phyloP scores from a whole-genome alignment of 2,113 vertebrate genomes.

The Pachypanchax playfairii region DNA sequence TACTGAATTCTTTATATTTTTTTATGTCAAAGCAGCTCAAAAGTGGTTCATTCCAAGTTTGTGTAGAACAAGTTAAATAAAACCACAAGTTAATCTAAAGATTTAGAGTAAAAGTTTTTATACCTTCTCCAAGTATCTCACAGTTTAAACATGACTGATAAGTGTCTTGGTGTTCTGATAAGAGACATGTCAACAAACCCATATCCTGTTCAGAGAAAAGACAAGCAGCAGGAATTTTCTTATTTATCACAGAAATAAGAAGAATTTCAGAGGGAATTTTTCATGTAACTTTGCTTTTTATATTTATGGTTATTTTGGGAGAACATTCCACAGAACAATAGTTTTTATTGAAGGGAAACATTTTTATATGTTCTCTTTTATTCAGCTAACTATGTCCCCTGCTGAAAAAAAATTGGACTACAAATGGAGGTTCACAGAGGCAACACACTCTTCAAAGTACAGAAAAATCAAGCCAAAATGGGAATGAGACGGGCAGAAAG shows the following conservation, averaged over 20 bases:
- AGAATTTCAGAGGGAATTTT: neutral
- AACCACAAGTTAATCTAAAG: too few species aligned
- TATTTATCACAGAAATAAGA: constrained; percentile 3
- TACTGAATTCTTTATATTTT: too few species aligned
- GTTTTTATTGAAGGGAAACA: neutral
- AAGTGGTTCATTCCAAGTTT: too few species aligned
- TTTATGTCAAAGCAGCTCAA: too few species aligned
- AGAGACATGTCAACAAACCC: constrained; percentile 1
- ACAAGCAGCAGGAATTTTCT: neutral
- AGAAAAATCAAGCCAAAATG: neutral
- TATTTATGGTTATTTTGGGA: neutral
- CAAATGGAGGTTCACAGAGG: too few species aligned
- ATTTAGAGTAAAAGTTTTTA: neutral
- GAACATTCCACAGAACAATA: neutral
- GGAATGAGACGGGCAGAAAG: neutral
- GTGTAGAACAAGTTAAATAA: too few species aligned
- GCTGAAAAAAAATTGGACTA: too few species aligned
- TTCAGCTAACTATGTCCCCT: neutral
- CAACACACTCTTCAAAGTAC: neutral
- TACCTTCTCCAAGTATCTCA: neutral
- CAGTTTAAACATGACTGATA: neutral
- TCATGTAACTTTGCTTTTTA: neutral
- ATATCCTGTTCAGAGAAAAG: constrained; percentile 6
- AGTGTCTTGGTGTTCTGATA: neutral
- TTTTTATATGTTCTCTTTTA: too few species aligned